Percentiles rank a stretch among this genome's conserved stretches.
These are phyloP conservation scores for human DNA, from an alignment of 2,113 vertebrate genomes.

Conservation along the genomic window GRCh38 chr1:65757001-65757500, in stretches of 20 bases:
- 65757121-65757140: neutral
- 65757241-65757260: neutral
- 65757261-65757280: neutral
- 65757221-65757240: neutral
- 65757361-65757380: neutral
- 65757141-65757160: neutral
- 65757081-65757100: neutral
- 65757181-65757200: neutral
- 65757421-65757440: neutral
- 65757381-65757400: neutral
- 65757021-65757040: neutral
- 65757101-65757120: neutral
- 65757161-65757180: neutral
- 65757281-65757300: neutral
- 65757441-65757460: too few species aligned
- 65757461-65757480: too few species aligned
- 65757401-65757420: neutral
- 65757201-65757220: neutral
- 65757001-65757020: neutral
- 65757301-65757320: neutral
- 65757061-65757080: neutral
- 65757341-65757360: neutral
- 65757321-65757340: neutral
- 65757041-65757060: neutral
- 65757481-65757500: too few species aligned